Evolutionary conservation across 2,113 vertebrate genomes (phyloP), one percentile per base, ranked within the genome.

Genomic region (Boleophthalmus pectinirostris): DNA sequence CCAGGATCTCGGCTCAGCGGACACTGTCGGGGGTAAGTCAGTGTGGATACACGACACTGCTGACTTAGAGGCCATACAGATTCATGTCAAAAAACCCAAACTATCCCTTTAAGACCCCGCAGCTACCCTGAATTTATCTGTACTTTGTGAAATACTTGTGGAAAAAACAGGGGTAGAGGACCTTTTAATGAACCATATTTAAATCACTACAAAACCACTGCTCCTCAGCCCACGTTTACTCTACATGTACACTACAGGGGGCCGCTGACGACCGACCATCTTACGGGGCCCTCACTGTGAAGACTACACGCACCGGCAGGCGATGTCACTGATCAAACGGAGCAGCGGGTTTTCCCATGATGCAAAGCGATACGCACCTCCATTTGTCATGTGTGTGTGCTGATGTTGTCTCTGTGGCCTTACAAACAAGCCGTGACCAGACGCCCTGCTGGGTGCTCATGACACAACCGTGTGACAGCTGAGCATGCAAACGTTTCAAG

Each of bases 341-440:
- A 63, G 16, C 7, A 5, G 7, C 20, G 18, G 11, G 29, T 38
- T 21, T 64, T 53, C 51, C 51, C 60, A 38, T n/a, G n/a, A 70
- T 18, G 3, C 20, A 21, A 21, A 65, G 68, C 58, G 56, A 80
- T 72, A 35, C 12, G 6, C 38, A 72, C 77, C 49, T 78, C 60
- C 53, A 57, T 61, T n/a, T 54, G 53, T 58, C 56, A 58, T 43
- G 8, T 43, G 56, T 43, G 63, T 75, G 33, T 74, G 86, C 88
- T 89, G 81, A 85, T 87, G 77, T 79, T 81, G 72, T 81, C 82
- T 77, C 20, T 65, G 24, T 75, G 75, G 29, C 43, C 20, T 54
- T 10, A 51, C 47, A 51, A 5, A 51, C 47, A 20, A 20, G 1
- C 15, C 47, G 6, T 7, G 16, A 51, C 6, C 51, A 8, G 21